Evolutionary conservation across 2,797 vertebrate species (phyloP), one percentile per base, ranked within the genome.

Genomic region (Danio choprae): DNA sequence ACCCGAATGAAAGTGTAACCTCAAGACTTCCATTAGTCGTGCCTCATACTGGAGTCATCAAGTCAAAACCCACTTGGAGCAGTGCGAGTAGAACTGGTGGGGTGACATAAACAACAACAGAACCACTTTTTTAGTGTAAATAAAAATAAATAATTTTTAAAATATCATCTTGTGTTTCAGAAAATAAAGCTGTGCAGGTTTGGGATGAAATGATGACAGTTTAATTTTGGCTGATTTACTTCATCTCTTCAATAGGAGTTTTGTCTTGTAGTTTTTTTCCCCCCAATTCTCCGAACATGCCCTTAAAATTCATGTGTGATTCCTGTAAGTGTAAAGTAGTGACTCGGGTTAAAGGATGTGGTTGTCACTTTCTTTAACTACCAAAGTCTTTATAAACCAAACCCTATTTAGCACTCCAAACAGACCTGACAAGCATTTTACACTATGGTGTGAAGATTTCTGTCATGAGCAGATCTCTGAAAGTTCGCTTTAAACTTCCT

Each of bases 391-490:
- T 29, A 67, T 67, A 13, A 67, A 48, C 7, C 64, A 46, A 20
- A 48, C 13, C 7, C 8, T 29, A 48, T 68, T 68, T 68, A 50
- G 13, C 20, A 16, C 43, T 48, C 36, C 48, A 64, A 75, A 55
- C 20, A 44, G 15, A 15, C 7, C 15, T 18, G 16, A 13, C 9
- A 56, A 6, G 5, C 1, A 3, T 53, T 6, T 74, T 40, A 46
- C 46, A 10, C 29, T 3, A 0, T 18, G 41, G n/a, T 65, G 71
- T 67, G 20, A 75, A 71, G 64, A 75, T 69, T 75, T 56, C 22
- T 29, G 29, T 65, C 64, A 63, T 48, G 12, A 82, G 79, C 56
- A 29, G 9, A 62, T 71, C 46, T 36, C 10, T 70, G 13, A 70
- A 59, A 71, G 18, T 79, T 71, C 18, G 20, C 56, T 62, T 62